phyloP scores from a whole-genome alignment of 2,888 invertebrate species.

The Scelioninae gen. 1 region DNA sequence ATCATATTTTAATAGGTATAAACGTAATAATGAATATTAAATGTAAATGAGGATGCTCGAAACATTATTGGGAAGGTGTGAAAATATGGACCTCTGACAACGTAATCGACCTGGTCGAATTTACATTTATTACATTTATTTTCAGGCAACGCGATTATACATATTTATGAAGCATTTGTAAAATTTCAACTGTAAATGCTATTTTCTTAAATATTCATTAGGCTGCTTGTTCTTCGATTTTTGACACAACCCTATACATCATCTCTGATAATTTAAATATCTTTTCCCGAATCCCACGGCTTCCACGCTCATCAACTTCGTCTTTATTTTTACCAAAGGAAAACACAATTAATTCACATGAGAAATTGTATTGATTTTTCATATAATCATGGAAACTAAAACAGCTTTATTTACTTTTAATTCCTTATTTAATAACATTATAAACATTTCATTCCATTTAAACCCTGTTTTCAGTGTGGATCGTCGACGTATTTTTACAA shows the following conservation, averaged over 20 bases:
- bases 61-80: too few species aligned
- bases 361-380: constrained; percentile 8
- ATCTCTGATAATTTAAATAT: constrained; percentile 22
- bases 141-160: constrained; percentile 28
- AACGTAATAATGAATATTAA: too few species aligned
- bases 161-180: constrained; percentile 65
- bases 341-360: constrained; percentile 28
- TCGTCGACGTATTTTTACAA: constrained; percentile 16
- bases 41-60: too few species aligned
- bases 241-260: constrained; percentile 29
- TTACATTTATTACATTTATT: constrained; percentile 69
- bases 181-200: constrained; percentile 61
- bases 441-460: neutral
- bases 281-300: constrained; percentile 14
- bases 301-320: constrained; percentile 13
- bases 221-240: constrained; percentile 40
- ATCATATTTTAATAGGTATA: too few species aligned
- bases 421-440: neutral
- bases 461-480: neutral
- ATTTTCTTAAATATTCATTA: constrained; percentile 67
- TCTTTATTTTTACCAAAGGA: constrained; percentile 31
- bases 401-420: neutral
- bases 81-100: too few species aligned
- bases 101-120: constrained; percentile 58
- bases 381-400: too few species aligned